These are phyloP conservation scores for Muntiacus muntjak DNA, from an alignment of 2,113 vertebrate species.

Conservation along the genomic window DNA sequence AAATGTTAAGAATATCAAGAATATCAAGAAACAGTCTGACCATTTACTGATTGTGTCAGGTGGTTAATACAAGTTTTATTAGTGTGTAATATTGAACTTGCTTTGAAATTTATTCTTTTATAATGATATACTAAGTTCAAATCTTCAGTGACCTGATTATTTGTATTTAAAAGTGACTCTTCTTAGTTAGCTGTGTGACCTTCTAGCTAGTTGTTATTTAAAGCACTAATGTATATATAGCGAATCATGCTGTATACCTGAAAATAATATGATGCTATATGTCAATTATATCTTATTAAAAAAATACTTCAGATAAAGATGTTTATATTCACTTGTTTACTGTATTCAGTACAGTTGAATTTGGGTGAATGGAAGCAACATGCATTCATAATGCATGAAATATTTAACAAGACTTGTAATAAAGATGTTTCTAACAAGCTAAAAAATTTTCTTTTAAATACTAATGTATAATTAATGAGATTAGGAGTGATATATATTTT, in stretches of 20 bases:
- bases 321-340: neutral
- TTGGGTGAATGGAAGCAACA: neutral
- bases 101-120: neutral
- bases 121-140: neutral
- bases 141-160: neutral
- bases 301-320: neutral
- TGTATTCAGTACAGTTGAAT: neutral
- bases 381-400: neutral
- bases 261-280: neutral
- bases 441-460: neutral
- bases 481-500: neutral
- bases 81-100: neutral
- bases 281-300: neutral
- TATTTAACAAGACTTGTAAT: neutral
- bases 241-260: neutral
- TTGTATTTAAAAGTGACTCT: neutral
- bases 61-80: neutral
- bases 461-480: neutral
- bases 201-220: neutral
- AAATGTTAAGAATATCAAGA: neutral
- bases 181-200: neutral
- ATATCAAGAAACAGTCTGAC: neutral
- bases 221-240: neutral
- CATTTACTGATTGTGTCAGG: neutral
- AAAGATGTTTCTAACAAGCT: neutral